Percentiles rank a stretch among this genome's conserved stretches.
phyloP scores from a whole-genome alignment of 2,888 invertebrate species.

The Hypena proboscidalis region DNA sequence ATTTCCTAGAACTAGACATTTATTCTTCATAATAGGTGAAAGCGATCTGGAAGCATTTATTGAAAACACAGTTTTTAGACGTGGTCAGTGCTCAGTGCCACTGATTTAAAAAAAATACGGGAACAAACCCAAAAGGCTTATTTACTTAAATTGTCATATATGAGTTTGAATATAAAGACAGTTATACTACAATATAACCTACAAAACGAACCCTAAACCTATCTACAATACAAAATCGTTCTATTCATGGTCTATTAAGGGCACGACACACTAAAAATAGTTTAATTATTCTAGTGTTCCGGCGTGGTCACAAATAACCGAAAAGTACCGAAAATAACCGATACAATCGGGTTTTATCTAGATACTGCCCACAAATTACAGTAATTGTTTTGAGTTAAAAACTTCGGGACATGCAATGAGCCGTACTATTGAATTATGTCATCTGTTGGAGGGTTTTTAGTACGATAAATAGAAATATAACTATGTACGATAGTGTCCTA shows the following conservation, averaged over 20 bases:
- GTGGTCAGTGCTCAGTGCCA: no score
- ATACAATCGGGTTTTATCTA: constrained; percentile 61
- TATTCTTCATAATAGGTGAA: no score
- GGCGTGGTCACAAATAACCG: constrained; percentile 34
- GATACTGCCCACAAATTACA: constrained; percentile 71
- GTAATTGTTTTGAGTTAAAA: constrained; percentile 72
- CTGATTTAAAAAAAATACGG: no score
- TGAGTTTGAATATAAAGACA: no score
- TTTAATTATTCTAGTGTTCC: constrained; percentile 59
- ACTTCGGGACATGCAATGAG: constrained; percentile 56
- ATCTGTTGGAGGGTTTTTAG: constrained; percentile 4
- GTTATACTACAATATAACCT: neutral
- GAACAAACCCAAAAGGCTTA: no score
- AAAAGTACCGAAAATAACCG: constrained; percentile 54
- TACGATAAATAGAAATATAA: neutral
- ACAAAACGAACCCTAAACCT: neutral
- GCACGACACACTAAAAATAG: constrained; percentile 53
- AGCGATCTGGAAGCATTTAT: no score
- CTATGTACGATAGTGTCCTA: no score
- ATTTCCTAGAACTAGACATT: no score
- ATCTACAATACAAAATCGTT: constrained; percentile 34
- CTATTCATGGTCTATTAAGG: constrained; percentile 42
- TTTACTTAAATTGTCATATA: no score
- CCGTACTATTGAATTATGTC: constrained; percentile 22
- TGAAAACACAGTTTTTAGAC: no score